Conservation (phyloP, 1,140 invertebrate genomes). For the Hylyphantes graminicola region DNA sequence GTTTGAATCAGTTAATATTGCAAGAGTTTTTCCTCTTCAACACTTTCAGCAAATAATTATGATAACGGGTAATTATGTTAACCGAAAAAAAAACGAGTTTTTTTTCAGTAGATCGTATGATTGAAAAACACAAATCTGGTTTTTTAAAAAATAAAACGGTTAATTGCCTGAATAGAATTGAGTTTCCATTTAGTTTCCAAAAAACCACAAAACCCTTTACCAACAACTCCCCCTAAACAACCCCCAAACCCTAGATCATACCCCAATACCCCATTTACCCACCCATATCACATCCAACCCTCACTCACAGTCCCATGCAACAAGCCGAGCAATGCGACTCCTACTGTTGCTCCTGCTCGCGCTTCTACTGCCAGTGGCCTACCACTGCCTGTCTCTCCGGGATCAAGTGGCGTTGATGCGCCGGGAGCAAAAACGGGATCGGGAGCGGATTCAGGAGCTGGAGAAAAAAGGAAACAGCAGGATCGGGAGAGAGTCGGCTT, state of each 20-base stretch:
- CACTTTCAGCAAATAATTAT: too few relatives aligned
- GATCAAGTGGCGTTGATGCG: slow-evolving; percentile 22
- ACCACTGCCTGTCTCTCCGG: not conserved
- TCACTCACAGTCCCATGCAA: not conserved
- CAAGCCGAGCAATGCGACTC: not conserved
- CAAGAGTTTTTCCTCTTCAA: too few relatives aligned
- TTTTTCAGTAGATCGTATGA: too few relatives aligned
- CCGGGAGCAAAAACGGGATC: slow-evolving; percentile 14
- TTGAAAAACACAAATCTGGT: too few relatives aligned
- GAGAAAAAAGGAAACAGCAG: slow-evolving; percentile 4
- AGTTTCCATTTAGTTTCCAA: too few relatives aligned
- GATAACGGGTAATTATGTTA: too few relatives aligned
- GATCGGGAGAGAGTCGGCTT: slow-evolving; percentile 4
- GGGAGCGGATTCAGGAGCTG: slow-evolving; percentile 17
- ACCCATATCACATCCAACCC: not conserved
- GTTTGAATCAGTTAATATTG: too few relatives aligned
- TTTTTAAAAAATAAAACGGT: too few relatives aligned
- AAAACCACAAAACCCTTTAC: too few relatives aligned
- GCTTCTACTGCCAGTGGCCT: not conserved
- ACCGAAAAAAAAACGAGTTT: too few relatives aligned
- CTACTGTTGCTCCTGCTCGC: not conserved
- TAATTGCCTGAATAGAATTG: too few relatives aligned
- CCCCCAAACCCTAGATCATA: not conserved
- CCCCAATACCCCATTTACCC: not conserved
- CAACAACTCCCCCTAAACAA: slow-evolving; percentile 9